Conservation (phyloP, 2,113 vertebrate species). For the Oreotrochilus melanogaster region DNA sequence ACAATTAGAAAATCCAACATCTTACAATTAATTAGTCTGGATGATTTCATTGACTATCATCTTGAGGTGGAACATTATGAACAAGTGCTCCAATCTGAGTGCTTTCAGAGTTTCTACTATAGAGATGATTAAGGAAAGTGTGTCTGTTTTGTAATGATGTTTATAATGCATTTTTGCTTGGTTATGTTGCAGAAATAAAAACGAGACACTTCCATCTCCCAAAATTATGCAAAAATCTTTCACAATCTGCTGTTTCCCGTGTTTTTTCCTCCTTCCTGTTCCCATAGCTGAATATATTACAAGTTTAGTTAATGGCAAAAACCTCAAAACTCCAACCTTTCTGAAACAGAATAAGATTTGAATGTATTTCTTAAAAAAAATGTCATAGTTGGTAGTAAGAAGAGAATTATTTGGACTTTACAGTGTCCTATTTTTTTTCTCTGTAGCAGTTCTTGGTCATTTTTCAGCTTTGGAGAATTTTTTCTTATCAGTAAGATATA, state of each 20-base stretch:
- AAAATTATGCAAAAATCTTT: conserved; percentile 5
- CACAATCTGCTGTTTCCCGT: background rate
- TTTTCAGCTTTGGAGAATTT: background rate
- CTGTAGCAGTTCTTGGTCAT: rapidly evolving
- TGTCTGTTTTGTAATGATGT: background rate
- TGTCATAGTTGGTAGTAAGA: background rate
- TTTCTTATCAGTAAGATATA: background rate
- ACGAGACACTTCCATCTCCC: background rate
- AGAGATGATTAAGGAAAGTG: background rate
- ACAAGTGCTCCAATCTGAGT: background rate
- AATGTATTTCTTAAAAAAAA: background rate
- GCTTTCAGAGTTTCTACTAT: background rate
- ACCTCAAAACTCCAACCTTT: background rate
- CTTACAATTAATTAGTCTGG: conserved; percentile 1
- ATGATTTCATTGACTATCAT: conserved; percentile 19
- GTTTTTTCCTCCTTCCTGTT: background rate
- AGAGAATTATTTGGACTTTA: background rate
- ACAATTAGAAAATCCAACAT: conserved; percentile 1
- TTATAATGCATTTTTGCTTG: background rate
- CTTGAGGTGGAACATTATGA: background rate
- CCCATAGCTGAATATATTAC: background rate
- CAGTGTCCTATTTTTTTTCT: background rate
- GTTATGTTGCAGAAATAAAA: background rate
- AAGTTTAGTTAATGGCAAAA: background rate
- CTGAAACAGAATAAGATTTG: background rate